These are phyloP conservation scores for Metellina segmentata DNA, from an alignment of 2,888 invertebrate genomes.

Conservation along the genomic window DNA sequence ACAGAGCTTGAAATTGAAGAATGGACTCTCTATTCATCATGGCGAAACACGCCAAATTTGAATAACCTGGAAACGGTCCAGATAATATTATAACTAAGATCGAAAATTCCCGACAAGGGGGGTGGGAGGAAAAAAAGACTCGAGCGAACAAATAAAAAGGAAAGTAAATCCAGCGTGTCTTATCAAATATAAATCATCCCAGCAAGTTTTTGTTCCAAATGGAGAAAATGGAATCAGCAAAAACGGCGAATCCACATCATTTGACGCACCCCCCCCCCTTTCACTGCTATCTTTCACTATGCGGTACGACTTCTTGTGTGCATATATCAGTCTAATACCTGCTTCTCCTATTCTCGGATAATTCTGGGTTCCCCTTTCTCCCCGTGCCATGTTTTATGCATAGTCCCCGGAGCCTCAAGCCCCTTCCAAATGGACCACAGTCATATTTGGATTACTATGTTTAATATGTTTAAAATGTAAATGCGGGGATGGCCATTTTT, in stretches of 20 bases:
- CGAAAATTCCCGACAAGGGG: constrained; percentile 69
- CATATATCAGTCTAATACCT: constrained; percentile 77
- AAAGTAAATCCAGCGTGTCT: constrained; percentile 76
- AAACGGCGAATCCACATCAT: constrained; percentile 75
- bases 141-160: constrained; percentile 51
- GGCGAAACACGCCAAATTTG: constrained; percentile 74
- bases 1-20: constrained; percentile 75
- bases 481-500: constrained; percentile 65
- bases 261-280: constrained; percentile 50
- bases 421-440: constrained; percentile 75
- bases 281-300: constrained; percentile 32
- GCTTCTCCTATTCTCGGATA: constrained; percentile 74
- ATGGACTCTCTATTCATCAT: constrained; percentile 75
- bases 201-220: constrained; percentile 76
- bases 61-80: constrained; percentile 76
- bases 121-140: constrained; percentile 14
- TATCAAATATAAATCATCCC: constrained; percentile 77
- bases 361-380: constrained; percentile 69
- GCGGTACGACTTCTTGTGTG: constrained; percentile 63
- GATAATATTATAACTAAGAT: constrained; percentile 77
- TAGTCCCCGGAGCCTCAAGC: constrained; percentile 49
- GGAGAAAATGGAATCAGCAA: constrained; percentile 75
- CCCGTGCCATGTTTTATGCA: constrained; percentile 75
- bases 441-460: constrained; percentile 77
- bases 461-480: constrained; percentile 77